These are phyloP conservation scores for Rhodophaea formosa DNA, from an alignment of 2,888 invertebrate genomes.

Conservation along the genomic window DNA sequence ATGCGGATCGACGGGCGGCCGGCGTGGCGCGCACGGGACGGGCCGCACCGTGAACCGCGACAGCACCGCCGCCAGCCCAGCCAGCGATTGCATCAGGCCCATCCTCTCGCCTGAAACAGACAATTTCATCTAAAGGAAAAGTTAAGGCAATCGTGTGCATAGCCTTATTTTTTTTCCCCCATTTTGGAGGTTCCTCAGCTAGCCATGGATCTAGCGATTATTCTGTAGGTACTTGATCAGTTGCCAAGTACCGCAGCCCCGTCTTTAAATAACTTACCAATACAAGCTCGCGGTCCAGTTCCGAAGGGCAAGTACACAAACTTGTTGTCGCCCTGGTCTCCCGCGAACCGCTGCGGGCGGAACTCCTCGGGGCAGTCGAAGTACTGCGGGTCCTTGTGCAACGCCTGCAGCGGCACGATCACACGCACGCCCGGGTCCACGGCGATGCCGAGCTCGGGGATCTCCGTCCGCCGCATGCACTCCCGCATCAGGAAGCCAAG, in stretches of 20 bases:
- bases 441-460: slow-evolving; percentile 22
- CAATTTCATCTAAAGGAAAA: too few species aligned
- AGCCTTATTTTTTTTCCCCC: too few species aligned
- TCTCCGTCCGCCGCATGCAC: slow-evolving; percentile 17
- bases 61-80: slow-evolving; percentile 57
- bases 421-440: slow-evolving; percentile 35
- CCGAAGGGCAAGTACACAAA: slow-evolving; percentile 21
- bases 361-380: slow-evolving; percentile 42
- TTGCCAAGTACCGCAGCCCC: too few species aligned
- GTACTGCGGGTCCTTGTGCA: slow-evolving; percentile 40
- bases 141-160: too few species aligned
- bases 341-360: slow-evolving; percentile 38
- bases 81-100: slow-evolving; percentile 62
- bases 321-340: slow-evolving; percentile 27
- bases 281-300: slow-evolving; percentile 16
- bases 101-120: slow-evolving; percentile 55
- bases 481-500: slow-evolving; percentile 27
- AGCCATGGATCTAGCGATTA: too few species aligned
- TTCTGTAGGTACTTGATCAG: too few species aligned
- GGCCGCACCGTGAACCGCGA: slow-evolving; percentile 45
- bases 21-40: slow-evolving; percentile 37
- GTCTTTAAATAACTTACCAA: slow-evolving; percentile 19
- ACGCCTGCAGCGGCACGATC: slow-evolving; percentile 37
- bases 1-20: slow-evolving; percentile 43
- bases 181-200: too few species aligned